A percentile compares a stretch with the other conserved stretches of the same genome.
Evolutionary conservation across 2,797 vertebrate species (phyloP).

Genomic region (Sparus aurata): DNA sequence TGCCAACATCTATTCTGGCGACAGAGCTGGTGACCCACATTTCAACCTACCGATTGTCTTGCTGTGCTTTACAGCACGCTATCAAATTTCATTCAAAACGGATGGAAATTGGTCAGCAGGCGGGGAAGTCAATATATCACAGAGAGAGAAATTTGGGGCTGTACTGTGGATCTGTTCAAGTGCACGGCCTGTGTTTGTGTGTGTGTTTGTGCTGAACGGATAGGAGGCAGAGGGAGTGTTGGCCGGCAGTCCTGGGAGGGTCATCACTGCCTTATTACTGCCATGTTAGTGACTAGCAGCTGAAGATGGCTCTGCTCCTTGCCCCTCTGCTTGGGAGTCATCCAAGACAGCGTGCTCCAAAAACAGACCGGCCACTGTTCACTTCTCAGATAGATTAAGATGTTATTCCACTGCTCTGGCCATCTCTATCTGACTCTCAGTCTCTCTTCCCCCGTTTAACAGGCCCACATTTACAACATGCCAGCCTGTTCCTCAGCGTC

Average conservation of each 20-base stretch:
- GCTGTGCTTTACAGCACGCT: slow-evolving; percentile 4
- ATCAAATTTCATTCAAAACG: slow-evolving; percentile 23
- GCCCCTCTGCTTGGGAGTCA: slow-evolving; percentile 79
- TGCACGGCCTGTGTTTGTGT: slow-evolving; percentile 41
- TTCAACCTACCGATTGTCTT: slow-evolving; percentile 23
- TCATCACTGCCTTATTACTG: slow-evolving; percentile 83
- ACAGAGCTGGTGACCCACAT: not conserved
- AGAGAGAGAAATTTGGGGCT: slow-evolving; percentile 35
- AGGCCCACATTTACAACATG: slow-evolving; percentile 59
- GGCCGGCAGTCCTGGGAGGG: slow-evolving; percentile 77
- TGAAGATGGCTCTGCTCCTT: slow-evolving; percentile 82
- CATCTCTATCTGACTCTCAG: slow-evolving; percentile 62
- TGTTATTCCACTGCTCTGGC: slow-evolving; percentile 78
- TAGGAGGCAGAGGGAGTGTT: slow-evolving; percentile 68
- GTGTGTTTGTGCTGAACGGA: slow-evolving; percentile 57
- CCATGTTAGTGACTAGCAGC: slow-evolving; percentile 82
- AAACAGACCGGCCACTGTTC: slow-evolving; percentile 82
- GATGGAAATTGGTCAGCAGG: slow-evolving; percentile 28
- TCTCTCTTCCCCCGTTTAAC: slow-evolving; percentile 25
- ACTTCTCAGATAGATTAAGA: slow-evolving; percentile 81
- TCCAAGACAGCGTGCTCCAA: slow-evolving; percentile 85
- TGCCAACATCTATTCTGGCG: too few species aligned
- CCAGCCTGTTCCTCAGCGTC: slow-evolving; percentile 49
- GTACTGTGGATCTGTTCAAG: slow-evolving; percentile 30
- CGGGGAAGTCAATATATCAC: slow-evolving; percentile 39